Evolutionary conservation across 2,113 vertebrate genomes (phyloP).

Genomic region (Leucoraja erinaceus): DNA sequence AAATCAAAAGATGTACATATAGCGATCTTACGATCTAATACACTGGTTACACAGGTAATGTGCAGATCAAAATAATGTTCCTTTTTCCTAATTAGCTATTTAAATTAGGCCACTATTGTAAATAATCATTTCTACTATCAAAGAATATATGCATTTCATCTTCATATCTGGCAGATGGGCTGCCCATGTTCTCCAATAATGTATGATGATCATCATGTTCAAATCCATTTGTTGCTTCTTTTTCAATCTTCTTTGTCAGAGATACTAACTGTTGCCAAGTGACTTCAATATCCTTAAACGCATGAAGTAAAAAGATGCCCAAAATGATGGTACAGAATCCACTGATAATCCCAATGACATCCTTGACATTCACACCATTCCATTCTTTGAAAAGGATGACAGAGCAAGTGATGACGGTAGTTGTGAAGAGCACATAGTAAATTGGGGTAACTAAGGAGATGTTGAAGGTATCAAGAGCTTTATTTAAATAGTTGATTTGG

Average conservation of each 20-base stretch:
- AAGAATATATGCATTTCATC: constrained; percentile 54
- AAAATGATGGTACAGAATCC: constrained; percentile 65
- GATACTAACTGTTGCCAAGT: constrained; percentile 61
- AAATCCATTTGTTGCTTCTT: constrained; percentile 8
- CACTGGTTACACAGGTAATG: neutral
- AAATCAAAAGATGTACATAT: neutral
- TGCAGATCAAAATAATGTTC: neutral
- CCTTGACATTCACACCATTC: constrained; percentile 57
- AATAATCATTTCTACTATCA: constrained; percentile 44
- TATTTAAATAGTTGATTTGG: constrained; percentile 74
- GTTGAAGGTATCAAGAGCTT: constrained; percentile 64
- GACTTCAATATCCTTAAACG: constrained; percentile 61
- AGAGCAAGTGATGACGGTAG: constrained; percentile 57
- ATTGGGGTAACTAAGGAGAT: constrained; percentile 67
- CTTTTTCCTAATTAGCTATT: neutral
- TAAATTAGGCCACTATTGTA: no score
- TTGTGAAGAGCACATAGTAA: constrained; percentile 70
- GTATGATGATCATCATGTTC: constrained; percentile 48
- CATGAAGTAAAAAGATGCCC: constrained; percentile 66
- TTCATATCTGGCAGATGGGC: constrained; percentile 42
- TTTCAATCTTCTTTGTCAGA: constrained; percentile 45
- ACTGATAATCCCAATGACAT: constrained; percentile 61
- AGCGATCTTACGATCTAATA: neutral
- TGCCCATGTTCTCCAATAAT: constrained; percentile 56
- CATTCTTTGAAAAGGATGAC: constrained; percentile 71